phyloP scores from a whole-genome alignment of 2,113 vertebrate genomes.

The Sardina pilchardus region DNA sequence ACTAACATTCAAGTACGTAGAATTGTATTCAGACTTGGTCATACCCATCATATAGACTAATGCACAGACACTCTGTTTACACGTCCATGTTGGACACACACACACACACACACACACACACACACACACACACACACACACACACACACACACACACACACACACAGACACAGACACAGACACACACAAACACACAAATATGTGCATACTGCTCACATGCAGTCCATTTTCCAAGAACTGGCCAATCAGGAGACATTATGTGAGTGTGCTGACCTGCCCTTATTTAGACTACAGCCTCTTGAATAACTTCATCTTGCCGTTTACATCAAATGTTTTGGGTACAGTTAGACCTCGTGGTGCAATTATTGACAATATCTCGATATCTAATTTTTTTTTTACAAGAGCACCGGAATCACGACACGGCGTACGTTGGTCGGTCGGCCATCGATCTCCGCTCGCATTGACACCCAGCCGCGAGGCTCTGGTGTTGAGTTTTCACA shows the following conservation, averaged over 20 bases:
- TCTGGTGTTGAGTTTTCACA: conserved; percentile 24
- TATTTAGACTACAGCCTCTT: neutral
- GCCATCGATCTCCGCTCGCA: conserved; percentile 1
- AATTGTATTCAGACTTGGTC: too few species aligned
- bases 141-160: too few species aligned
- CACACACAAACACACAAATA: too few species aligned
- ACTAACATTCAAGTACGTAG: neutral
- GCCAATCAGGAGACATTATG: neutral
- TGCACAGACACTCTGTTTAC: neutral
- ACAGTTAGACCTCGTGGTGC: neutral
- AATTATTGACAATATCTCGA: neutral
- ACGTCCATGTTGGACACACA: too few species aligned
- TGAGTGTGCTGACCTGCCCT: too few species aligned
- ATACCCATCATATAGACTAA: too few species aligned
- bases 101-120: neutral
- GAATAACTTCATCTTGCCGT: neutral
- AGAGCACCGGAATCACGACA: neutral
- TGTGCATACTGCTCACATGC: neutral
- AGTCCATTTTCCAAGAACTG: neutral
- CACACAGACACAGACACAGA: too few species aligned
- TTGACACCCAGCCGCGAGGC: neutral
- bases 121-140: too few species aligned
- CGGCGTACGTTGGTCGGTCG: neutral
- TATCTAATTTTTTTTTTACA: neutral
- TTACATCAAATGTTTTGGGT: neutral